phyloP scores from a whole-genome alignment of 2,888 invertebrate species.

The Melinaea marsaeus region DNA sequence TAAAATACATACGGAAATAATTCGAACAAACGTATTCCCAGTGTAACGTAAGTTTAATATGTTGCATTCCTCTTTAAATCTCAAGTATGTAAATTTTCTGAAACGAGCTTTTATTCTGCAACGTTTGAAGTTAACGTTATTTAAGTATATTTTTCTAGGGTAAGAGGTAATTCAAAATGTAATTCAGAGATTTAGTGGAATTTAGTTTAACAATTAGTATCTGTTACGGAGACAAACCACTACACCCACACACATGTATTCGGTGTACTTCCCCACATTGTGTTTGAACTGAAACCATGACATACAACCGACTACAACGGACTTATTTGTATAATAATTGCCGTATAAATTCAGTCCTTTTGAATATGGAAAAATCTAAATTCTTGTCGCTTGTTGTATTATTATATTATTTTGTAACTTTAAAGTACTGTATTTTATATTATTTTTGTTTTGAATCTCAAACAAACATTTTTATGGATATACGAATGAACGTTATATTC shows the following conservation, averaged over 20 bases:
- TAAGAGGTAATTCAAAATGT: neutral
- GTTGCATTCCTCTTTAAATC: neutral
- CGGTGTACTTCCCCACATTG: conserved; percentile 10
- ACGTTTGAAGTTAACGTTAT: neutral
- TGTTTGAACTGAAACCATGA: neutral
- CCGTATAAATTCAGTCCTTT: no score
- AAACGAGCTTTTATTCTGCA: neutral
- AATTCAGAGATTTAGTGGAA: neutral
- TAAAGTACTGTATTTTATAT: no score
- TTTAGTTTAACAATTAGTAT: conserved; percentile 6
- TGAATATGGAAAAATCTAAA: no score
- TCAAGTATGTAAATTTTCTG: neutral
- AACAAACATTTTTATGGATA: no score
- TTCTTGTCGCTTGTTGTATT: no score
- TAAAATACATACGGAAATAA: neutral
- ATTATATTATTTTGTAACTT: no score
- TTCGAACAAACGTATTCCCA: neutral
- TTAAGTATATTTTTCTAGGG: neutral
- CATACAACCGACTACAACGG: neutral
- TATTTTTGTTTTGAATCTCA: no score
- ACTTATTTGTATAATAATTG: no score
- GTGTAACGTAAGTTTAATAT: neutral
- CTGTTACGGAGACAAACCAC: conserved; percentile 4
- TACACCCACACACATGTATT: conserved; percentile 14
- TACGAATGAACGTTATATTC: no score